Evolutionary conservation across 2,888 invertebrate genomes (phyloP).

Genomic region (Diabrotica balteata): DNA sequence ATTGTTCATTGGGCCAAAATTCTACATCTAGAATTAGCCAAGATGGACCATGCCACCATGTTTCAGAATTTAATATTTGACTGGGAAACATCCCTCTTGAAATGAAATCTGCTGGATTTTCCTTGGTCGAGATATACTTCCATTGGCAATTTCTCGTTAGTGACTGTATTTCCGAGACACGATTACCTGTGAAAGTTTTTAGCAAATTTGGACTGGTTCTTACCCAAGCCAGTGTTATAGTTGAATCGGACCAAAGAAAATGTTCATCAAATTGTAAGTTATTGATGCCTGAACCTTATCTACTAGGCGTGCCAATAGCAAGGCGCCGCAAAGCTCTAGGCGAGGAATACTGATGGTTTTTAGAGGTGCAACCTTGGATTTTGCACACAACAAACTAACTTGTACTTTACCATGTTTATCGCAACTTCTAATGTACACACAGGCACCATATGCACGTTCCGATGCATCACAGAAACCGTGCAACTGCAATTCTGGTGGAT

Average conservation of each 20-base stretch:
- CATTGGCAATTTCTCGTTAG: constrained; percentile 29
- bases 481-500: background rate
- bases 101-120: constrained; percentile 36
- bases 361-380: constrained; percentile 20
- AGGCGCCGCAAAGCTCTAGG: constrained; percentile 13
- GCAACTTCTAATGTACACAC: background rate
- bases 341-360: constrained; percentile 16
- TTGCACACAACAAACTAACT: constrained; percentile 3
- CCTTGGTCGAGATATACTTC: constrained; percentile 30
- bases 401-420: constrained; percentile 10
- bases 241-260: constrained; percentile 6
- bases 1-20: constrained; percentile 15
- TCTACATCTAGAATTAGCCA: constrained; percentile 11
- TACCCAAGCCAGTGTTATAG: constrained; percentile 19
- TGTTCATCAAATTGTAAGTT: background rate
- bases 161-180: constrained; percentile 34
- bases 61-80: constrained; percentile 8
- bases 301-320: constrained; percentile 7
- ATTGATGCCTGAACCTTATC: background rate
- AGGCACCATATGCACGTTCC: constrained; percentile 16
- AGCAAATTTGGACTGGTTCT: constrained; percentile 31
- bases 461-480: constrained; percentile 21
- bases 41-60: constrained; percentile 34
- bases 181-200: constrained; percentile 36
- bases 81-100: constrained; percentile 18